These are phyloP conservation scores for Brenthis ino DNA, from an alignment of 2,888 invertebrate genomes.

Conservation along the genomic window DNA sequence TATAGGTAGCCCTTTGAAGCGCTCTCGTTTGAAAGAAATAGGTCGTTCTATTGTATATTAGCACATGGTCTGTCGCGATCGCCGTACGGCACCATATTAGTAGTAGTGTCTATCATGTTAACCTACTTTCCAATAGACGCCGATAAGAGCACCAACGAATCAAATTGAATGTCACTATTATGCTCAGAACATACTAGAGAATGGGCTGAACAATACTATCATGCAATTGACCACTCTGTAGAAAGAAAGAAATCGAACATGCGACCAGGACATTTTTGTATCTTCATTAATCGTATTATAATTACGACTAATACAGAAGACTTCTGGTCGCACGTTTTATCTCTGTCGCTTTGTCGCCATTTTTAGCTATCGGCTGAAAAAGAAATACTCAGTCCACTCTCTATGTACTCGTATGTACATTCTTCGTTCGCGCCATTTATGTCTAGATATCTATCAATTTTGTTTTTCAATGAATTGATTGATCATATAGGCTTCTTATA, in stretches of 20 bases:
- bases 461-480: not conserved
- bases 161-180: slow-evolving; percentile 22
- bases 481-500: too few relatives aligned
- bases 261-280: too few relatives aligned
- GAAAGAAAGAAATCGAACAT: too few relatives aligned
- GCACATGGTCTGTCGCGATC: slow-evolving; percentile 30
- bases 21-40: slow-evolving; percentile 31
- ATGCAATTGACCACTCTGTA: too few relatives aligned
- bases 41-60: slow-evolving; percentile 38
- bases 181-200: not conserved
- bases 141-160: slow-evolving; percentile 38
- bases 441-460: not conserved
- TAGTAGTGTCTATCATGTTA: slow-evolving; percentile 40
- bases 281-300: too few relatives aligned
- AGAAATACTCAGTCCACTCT: too few relatives aligned
- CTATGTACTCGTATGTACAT: too few relatives aligned
- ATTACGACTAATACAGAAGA: too few relatives aligned
- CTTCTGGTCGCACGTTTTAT: too few relatives aligned
- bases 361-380: too few relatives aligned
- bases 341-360: too few relatives aligned
- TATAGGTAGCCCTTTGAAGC: slow-evolving; percentile 25
- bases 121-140: slow-evolving; percentile 55
- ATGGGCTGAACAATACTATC: too few relatives aligned
- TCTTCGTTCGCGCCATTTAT: slow-evolving; percentile 17
- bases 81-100: slow-evolving; percentile 23